Evolutionary conservation across 2,113 vertebrate genomes (phyloP).

Genomic region (Mohoua ochrocephala): DNA sequence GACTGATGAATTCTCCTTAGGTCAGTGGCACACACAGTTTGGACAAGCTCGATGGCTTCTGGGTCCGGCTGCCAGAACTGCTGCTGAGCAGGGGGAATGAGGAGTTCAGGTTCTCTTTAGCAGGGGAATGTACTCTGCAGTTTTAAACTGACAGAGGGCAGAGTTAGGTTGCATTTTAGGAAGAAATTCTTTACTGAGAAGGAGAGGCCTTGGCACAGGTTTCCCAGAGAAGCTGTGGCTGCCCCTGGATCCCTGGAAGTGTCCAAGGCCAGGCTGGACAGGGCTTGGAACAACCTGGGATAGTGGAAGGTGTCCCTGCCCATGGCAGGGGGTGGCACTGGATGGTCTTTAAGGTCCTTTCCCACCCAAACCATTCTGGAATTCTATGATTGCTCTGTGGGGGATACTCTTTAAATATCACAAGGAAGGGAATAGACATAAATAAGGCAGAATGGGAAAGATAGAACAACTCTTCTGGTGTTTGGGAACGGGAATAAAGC

Average conservation of each 20-base stretch:
- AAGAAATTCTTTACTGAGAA: background rate
- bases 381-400: background rate
- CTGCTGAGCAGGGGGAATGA: background rate
- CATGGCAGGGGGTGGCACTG: rapidly evolving
- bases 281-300: background rate
- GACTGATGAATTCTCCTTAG: background rate
- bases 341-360: background rate
- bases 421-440: background rate
- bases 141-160: background rate
- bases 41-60: background rate
- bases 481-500: background rate
- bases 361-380: background rate
- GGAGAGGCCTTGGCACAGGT: background rate
- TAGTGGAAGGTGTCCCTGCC: background rate
- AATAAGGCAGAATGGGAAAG: background rate
- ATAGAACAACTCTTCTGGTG: background rate
- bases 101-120: background rate
- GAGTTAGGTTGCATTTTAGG: background rate
- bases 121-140: rapidly evolving
- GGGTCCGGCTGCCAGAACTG: background rate
- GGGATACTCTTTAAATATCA: background rate
- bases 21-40: background rate
- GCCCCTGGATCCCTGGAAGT: background rate
- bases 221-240: background rate
- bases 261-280: rapidly evolving